Evolutionary conservation across 2,888 invertebrate genomes (phyloP).

Genomic region (Anthrax anthrax): DNA sequence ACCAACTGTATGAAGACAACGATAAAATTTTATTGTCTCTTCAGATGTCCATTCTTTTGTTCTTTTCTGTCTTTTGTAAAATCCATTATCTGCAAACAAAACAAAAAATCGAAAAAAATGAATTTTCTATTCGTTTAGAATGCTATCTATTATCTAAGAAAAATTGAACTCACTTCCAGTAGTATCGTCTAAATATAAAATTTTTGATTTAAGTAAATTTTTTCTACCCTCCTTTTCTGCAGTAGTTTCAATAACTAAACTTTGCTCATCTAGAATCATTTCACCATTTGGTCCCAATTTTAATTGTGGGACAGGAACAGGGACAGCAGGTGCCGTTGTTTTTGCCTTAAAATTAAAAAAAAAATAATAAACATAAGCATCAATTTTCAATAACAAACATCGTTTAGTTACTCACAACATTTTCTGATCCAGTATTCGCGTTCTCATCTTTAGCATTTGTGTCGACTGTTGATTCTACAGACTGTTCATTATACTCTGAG

Average conservation of each 20-base stretch:
- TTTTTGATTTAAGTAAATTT: conserved; percentile 47
- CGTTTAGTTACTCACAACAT: background rate
- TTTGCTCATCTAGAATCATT: conserved; percentile 72
- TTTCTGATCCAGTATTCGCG: background rate
- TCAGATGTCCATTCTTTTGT: conserved; percentile 59
- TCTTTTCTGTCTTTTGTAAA: conserved; percentile 51
- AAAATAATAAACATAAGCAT: background rate
- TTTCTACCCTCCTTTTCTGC: conserved; percentile 44
- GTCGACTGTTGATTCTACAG: conserved; percentile 9
- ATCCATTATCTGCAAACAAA: conserved; percentile 38
- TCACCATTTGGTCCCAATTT: conserved; percentile 77
- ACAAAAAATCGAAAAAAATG: background rate
- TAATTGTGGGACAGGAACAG: conserved; percentile 64
- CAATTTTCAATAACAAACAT: too few relatives aligned
- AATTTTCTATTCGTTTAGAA: background rate
- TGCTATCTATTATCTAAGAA: too few relatives aligned
- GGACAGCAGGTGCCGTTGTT: conserved; percentile 5
- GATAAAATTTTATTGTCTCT: conserved; percentile 84
- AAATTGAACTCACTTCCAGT: conserved; percentile 18
- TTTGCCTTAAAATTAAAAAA: too few relatives aligned
- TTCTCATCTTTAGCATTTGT: background rate
- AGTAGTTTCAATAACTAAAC: conserved; percentile 65
- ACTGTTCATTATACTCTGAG: conserved; percentile 21
- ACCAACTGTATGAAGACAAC: conserved; percentile 75
- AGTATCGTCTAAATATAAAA: conserved; percentile 50